These are phyloP conservation scores for Campopleginae sp. DNA, from an alignment of 2,888 invertebrate species.

Conservation along the genomic window DNA sequence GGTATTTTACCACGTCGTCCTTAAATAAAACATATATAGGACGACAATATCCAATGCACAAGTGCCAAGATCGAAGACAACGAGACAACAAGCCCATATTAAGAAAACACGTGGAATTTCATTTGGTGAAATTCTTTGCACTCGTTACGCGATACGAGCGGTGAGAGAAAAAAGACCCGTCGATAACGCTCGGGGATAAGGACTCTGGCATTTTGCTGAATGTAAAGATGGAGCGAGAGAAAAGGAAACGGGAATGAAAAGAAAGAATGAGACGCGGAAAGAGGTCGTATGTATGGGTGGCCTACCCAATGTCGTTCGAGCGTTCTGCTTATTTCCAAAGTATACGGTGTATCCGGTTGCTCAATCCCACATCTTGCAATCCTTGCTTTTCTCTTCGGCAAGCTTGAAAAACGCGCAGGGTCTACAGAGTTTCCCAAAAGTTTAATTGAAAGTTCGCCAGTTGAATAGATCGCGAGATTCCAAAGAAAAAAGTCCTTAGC, in stretches of 20 bases:
- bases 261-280: slow-evolving; percentile 22
- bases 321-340: neutral
- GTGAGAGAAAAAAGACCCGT: slow-evolving; percentile 37
- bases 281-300: neutral
- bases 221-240: slow-evolving; percentile 6
- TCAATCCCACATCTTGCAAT: slow-evolving; percentile 27
- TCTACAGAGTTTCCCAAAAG: slow-evolving; percentile 8
- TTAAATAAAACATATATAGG: neutral
- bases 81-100: slow-evolving; percentile 19
- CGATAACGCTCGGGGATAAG: slow-evolving; percentile 46
- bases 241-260: slow-evolving; percentile 44
- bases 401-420: slow-evolving; percentile 11
- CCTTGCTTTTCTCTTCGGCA: slow-evolving; percentile 23
- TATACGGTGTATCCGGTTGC: slow-evolving; percentile 51
- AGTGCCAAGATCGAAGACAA: slow-evolving; percentile 11
- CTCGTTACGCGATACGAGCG: slow-evolving; percentile 75
- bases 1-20: neutral
- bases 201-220: slow-evolving; percentile 37
- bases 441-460: neutral
- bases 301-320: slow-evolving; percentile 47
- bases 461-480: neutral
- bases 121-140: slow-evolving; percentile 79
- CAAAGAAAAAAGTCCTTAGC: slow-evolving; percentile 13
- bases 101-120: slow-evolving; percentile 75
- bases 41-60: slow-evolving; percentile 31